Conservation (phyloP, 1,140 invertebrate species). For the Coptotermes formosanus region DNA sequence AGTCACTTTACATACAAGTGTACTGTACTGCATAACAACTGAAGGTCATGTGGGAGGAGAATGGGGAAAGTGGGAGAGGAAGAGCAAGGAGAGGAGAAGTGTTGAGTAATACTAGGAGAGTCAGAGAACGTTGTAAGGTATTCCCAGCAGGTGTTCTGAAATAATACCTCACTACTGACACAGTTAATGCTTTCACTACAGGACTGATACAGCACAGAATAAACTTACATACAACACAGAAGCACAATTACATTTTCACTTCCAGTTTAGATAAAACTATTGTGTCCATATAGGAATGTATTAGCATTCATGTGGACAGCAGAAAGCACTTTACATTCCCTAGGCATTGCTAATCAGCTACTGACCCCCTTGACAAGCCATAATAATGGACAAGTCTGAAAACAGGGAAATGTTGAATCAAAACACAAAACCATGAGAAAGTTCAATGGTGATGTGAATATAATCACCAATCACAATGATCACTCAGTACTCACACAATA, state of each 20-base stretch:
- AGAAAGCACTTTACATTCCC: neutral
- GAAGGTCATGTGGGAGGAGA: conserved; percentile 13
- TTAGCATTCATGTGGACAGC: neutral
- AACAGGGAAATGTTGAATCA: neutral
- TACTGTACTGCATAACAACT: conserved; percentile 5
- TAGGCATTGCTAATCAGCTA: neutral
- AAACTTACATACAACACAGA: neutral
- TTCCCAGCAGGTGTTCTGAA: neutral
- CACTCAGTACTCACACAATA: neutral
- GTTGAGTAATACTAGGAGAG: neutral
- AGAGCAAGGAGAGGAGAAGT: neutral
- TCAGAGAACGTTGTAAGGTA: neutral
- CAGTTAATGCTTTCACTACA: neutral
- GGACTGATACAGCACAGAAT: neutral
- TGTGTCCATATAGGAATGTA: neutral
- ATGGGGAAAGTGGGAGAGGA: neutral
- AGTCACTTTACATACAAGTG: neutral
- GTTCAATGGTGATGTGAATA: neutral
- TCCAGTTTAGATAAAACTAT: neutral
- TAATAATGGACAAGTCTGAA: neutral
- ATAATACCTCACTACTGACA: neutral
- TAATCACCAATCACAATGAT: neutral
- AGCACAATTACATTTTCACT: neutral
- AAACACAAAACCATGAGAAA: neutral
- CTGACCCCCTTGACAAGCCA: neutral